Evolutionary conservation across 2,797 vertebrate genomes (phyloP).

Genomic region (Danio choprae): DNA sequence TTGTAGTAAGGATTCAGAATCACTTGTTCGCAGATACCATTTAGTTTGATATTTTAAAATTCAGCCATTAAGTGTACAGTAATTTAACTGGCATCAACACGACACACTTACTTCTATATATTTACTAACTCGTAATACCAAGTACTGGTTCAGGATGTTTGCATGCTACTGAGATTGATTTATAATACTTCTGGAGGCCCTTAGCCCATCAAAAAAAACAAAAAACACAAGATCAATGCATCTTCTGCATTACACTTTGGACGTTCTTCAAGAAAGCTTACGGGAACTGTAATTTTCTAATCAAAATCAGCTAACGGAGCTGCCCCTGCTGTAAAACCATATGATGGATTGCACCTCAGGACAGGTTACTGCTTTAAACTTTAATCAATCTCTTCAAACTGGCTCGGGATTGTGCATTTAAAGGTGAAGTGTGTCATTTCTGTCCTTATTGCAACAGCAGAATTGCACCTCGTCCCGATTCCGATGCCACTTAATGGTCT

Average conservation of each 20-base stretch:
- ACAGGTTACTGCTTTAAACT: slow-evolving; percentile 27
- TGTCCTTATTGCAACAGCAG: neutral
- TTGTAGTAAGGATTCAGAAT: neutral
- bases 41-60: neutral
- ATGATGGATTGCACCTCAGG: slow-evolving; percentile 18
- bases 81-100: slow-evolving; percentile 5
- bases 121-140: neutral
- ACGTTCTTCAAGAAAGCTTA: slow-evolving; percentile 11
- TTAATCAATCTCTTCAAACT: slow-evolving; percentile 16
- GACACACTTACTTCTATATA: neutral
- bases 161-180: slow-evolving; percentile 24
- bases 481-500: neutral
- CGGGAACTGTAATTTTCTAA: slow-evolving; percentile 22
- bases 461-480: neutral
- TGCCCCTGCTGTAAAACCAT: slow-evolving; percentile 15
- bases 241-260: slow-evolving; percentile 13
- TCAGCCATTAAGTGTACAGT: neutral
- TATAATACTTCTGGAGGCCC: slow-evolving; percentile 9
- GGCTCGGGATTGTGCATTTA: neutral
- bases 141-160: slow-evolving; percentile 14
- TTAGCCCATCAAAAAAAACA: neutral
- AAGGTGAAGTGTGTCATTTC: neutral
- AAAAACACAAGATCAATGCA: slow-evolving; percentile 14
- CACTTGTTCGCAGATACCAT: neutral
- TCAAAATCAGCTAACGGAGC: slow-evolving; percentile 25